These are phyloP conservation scores for Eublepharis macularius DNA, from an alignment of 2,113 vertebrate species.

Conservation along the genomic window DNA sequence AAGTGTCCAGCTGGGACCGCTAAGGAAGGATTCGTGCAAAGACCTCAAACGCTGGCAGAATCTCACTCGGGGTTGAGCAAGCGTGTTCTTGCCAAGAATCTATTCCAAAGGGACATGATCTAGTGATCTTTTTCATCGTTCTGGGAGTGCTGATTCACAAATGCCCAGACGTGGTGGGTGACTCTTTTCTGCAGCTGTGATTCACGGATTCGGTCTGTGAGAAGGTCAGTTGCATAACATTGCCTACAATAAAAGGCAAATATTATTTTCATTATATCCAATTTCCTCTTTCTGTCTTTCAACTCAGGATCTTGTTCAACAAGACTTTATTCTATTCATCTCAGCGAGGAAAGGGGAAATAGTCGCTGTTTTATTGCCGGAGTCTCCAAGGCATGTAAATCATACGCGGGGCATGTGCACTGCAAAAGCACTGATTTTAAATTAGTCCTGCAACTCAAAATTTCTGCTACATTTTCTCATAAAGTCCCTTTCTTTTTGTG, in stretches of 20 bases:
- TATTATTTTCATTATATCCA: not conserved
- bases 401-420: not conserved
- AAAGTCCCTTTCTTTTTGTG: not conserved
- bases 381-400: not conserved
- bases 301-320: not conserved
- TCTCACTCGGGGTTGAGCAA: not conserved
- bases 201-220: not conserved
- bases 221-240: not conserved
- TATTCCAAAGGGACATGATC: not conserved
- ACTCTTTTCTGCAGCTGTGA: not conserved
- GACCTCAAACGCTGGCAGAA: not conserved
- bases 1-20: not conserved
- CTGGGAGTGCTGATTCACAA: constrained; percentile 18
- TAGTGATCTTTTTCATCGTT: not conserved
- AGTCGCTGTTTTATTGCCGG: not conserved
- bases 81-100: not conserved
- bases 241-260: not conserved
- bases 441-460: not conserved
- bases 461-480: not conserved
- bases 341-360: not conserved
- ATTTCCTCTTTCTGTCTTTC: not conserved
- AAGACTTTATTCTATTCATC: not conserved
- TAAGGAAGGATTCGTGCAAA: not conserved
- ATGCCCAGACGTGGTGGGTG: constrained; percentile 11
- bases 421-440: not conserved